Conservation (phyloP, 2,797 vertebrate genomes). For the Zonotrichia albicollis region DNA sequence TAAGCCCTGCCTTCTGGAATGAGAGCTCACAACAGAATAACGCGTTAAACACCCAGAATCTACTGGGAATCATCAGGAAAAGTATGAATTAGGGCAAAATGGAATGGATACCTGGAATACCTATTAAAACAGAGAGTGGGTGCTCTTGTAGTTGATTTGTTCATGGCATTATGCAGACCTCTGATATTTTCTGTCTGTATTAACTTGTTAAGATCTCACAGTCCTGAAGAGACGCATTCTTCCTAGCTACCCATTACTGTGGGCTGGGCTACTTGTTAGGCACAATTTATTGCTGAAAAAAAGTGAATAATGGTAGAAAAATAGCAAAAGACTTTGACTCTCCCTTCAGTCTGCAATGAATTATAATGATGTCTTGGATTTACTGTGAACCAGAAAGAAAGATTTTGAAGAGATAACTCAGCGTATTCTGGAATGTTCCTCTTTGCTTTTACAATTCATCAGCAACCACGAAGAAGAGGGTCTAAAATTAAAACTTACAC, state of each 20-base stretch:
- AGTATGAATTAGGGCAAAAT: background rate
- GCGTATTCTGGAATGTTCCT: background rate
- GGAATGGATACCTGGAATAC: background rate
- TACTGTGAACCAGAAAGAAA: background rate
- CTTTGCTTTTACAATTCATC: background rate
- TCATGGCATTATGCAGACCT: background rate
- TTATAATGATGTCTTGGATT: background rate
- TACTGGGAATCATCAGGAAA: background rate
- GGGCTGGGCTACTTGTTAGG: background rate
- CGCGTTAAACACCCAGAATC: background rate
- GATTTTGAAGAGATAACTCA: background rate
- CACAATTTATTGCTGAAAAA: background rate
- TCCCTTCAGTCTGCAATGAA: background rate
- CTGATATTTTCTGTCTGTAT: background rate
- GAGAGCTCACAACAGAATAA: background rate
- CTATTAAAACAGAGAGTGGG: background rate
- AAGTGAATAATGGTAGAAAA: background rate
- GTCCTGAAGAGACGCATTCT: background rate
- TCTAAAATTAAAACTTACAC: background rate
- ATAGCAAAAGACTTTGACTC: background rate
- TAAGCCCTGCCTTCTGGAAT: background rate
- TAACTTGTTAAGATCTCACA: background rate
- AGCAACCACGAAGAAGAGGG: slow-evolving; percentile 1
- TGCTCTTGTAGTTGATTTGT: background rate
- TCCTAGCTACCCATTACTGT: background rate